Base-by-base conservation (phyloP, 1,140 invertebrate genomes). In the Drosophila ogumai region DNA sequence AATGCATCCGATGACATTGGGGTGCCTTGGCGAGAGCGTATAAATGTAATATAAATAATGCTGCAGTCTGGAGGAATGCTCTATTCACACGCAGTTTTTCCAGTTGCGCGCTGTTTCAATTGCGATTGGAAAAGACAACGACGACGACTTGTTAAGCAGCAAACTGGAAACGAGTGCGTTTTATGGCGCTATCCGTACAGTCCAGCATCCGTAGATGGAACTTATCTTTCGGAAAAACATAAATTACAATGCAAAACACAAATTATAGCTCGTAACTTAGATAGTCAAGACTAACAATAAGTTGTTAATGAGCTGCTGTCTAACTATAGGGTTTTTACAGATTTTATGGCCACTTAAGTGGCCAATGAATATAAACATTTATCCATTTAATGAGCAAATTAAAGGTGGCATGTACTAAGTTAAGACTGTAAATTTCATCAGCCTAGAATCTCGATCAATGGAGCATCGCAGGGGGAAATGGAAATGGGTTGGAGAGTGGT, bases 21-120 rank as follows among this genome's bases (percentile, higher is more conserved):
- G 75, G 55, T 17, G 52, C 43, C 49, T 75, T 54, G 56, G 32
- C 15, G 63, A 71, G 41, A 13, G 44, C 7, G 34, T 17, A 56
- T 43, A 19, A 38, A 41, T 57, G 15, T 7, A 58, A 13, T 47
- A 41, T 32, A 49, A 57, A 52, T 58, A 44, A 47, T 59, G 36
- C 58, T 59, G 58, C 40, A 46, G 67, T 49, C 41, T 52, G 58
- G 75, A 49, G 58, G 75, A 49, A 43, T 63, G 64, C 64, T 66
- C 28, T 64, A 74, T 82, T 82, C 79, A 82, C 57, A 76, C 71
- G 72, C 65, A 79, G 75, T 79, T 79, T 79, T 79, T 72, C 76
- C 72, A 74, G 71, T 74, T 74, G 47, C 69, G 32, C 71, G 25
- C 25, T 73, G 69, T 67, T 46, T 67, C 47, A 36, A 49, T 64